Percentiles rank a stretch among this genome's conserved stretches.
Evolutionary conservation across 2,113 vertebrate genomes (phyloP).

Genomic region (Psammodynastes pulverulentus): DNA sequence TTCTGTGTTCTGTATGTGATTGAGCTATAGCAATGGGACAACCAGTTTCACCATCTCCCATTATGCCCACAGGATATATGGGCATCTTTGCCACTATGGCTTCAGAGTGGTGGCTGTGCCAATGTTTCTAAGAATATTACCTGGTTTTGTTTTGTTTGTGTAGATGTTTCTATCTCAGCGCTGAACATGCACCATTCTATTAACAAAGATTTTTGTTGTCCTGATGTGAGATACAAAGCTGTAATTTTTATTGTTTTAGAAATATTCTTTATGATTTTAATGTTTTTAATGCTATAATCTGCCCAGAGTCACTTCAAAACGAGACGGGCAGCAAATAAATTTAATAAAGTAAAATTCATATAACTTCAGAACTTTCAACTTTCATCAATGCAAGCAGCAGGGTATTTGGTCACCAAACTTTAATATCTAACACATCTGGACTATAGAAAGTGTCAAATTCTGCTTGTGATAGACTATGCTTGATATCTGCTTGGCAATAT

Average conservation of each 20-base stretch:
- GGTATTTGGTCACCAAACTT: background rate
- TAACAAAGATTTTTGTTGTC: background rate
- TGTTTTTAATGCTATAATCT: background rate
- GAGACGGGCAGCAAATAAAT: background rate
- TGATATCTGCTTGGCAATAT: constrained; percentile 17
- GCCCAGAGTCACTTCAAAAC: background rate
- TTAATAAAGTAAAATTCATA: background rate
- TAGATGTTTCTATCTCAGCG: background rate
- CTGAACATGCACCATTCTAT: background rate
- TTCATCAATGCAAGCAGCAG: background rate
- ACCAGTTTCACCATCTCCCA: background rate
- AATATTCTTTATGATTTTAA: background rate
- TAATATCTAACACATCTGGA: background rate
- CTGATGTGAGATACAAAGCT: background rate
- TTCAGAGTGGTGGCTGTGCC: background rate
- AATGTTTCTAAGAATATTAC: background rate
- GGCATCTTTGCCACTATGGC: background rate
- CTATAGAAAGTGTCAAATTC: background rate
- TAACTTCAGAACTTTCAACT: background rate
- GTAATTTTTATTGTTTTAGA: background rate
- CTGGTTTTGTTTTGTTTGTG: background rate
- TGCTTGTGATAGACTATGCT: accelerated
- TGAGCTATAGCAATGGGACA: background rate
- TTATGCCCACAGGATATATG: background rate
- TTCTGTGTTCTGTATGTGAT: background rate